Base-by-base conservation (phyloP, 92 coral and sea anemone genomes). In the Palythoa grandis region DNA sequence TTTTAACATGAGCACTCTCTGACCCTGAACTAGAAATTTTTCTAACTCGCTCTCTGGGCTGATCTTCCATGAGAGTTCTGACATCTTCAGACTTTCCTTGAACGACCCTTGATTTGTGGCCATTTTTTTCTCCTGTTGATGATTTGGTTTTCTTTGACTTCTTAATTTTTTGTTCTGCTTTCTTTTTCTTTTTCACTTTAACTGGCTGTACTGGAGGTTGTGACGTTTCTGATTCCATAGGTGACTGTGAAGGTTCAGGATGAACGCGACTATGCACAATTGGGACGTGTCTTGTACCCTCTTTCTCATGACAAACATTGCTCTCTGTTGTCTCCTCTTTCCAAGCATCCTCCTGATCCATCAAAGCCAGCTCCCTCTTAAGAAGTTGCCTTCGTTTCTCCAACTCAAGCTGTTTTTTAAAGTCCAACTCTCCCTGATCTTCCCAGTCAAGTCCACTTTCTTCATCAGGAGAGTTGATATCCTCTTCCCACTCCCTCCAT, bases 331-430 rank as follows among this genome's bases (percentile, higher is more conserved):
- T 70, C 9, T 79, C 91, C 48, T 92, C 95, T 7, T 87, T 89
- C 4, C 91, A 90, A 10, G 98, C 97, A 72, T 92, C 99, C 65
- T 95, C 92, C 72, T 96, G 93, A 80, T 96, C 99, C 86, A 96
- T 96, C 77, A 93, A 89, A 3, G 98, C 99, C 57, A 96, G 90
- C 70, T 96, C 89, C 22, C 99, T 86, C 68, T 95, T 98, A 35
- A 96, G 83, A 57, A 88, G 93, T 71, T 94, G 98, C 74, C 99
- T 79, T 8, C 99, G 89, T 77, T 95, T 95, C 76, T 96, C 99
- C 79, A 96, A 82, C 54, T 82, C 97, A 61, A 94, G 90, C 52
- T 96, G 98, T 19, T 94, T 91, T 74, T 91, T 93, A 74, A 68
- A 93, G 83, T 92, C 94, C 68, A 96, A 74, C 63, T 93, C 96